Percentiles rank a stretch among this genome's conserved stretches.
These are phyloP conservation scores for Cheilosia vulpina DNA, from an alignment of 2,888 invertebrate genomes.

Conservation along the genomic window DNA sequence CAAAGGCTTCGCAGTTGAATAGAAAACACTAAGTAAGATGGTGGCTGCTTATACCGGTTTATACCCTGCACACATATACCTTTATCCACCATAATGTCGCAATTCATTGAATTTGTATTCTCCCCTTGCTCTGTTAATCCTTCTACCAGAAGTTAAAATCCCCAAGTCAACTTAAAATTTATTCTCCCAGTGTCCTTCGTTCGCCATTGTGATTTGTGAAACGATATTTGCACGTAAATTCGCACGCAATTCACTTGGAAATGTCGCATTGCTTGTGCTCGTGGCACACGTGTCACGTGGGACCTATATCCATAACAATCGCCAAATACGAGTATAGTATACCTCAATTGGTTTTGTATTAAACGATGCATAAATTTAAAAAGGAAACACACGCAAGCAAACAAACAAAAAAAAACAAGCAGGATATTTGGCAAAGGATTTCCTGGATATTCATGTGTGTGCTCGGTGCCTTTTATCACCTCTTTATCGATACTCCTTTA, in stretches of 20 bases:
- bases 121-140: not conserved
- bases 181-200: slow-evolving; percentile 38
- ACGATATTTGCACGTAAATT: not conserved
- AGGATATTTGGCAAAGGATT: slow-evolving; percentile 16
- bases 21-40: not conserved
- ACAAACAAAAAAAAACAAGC: not conserved
- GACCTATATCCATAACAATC: slow-evolving; percentile 12
- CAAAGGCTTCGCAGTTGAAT: slow-evolving; percentile 34
- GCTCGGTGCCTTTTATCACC: slow-evolving; percentile 32
- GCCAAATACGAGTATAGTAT: not conserved
- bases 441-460: slow-evolving; percentile 17
- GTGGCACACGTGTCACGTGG: slow-evolving; percentile 9
- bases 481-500: slow-evolving; percentile 40
- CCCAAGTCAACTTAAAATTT: slow-evolving; percentile 34
- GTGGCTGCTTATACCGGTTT: not conserved
- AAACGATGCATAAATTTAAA: slow-evolving; percentile 52
- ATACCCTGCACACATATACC: not conserved
- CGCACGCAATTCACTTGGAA: slow-evolving; percentile 32
- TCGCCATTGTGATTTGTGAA: slow-evolving; percentile 11
- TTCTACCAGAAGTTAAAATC: slow-evolving; percentile 15
- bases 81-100: not conserved
- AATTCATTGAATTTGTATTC: not conserved
- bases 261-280: slow-evolving; percentile 9
- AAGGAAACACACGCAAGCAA: not conserved
- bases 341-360: slow-evolving; percentile 31